Base-by-base conservation (phyloP, 2,888 invertebrate species). In the Acrobasis repandana region DNA sequence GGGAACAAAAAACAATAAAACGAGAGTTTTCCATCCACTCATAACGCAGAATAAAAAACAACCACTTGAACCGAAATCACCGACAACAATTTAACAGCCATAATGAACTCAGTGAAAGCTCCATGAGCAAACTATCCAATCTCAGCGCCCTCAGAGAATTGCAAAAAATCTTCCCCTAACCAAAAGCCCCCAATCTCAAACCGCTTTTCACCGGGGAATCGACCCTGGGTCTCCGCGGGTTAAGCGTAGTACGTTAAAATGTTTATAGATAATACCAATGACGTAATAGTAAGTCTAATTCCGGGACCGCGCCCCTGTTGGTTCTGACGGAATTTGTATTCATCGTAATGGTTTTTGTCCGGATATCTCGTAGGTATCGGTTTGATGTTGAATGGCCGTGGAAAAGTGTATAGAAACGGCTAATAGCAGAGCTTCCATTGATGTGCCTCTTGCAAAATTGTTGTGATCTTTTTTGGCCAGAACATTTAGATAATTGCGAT, bases 221-320 rank as follows among this genome's bases (percentile, higher is more conserved):
- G 75, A 84, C 82, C 82, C 71, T 72, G 85, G 90, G 89, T 88
- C 89, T 89, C 88, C 89, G 80, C 84, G 88, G 90, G 90, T 92
- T 91, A 91, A 91, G 86, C 85, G 77, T 79, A 86, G 77, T 79
- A 86, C 86, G 88, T 83, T 91, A 89, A 90, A 91, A 92, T 91
- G 90, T 90, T 92, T 91, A 91, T 87, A 91, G 90, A 91, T 91
- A 90, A 92, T 89, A 81, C 88, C 77, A 72, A 82, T 85, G 79
- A 83, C 80, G 84, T 83, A 87, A 90, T 88, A 86, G 86, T 87
- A 85, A 86, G 86, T 85, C 86, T 86, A 79, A 82, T 84, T 79
- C 47, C 16, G 79, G 82, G 85, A 80, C 75, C 69, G 66, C 62
- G 71, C 75, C 83, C 83, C 83, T 75, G 57, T 18, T 63, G 28